Evolutionary conservation across 2,113 vertebrate genomes (phyloP).

Genomic region (Alligator mississippiensis): DNA sequence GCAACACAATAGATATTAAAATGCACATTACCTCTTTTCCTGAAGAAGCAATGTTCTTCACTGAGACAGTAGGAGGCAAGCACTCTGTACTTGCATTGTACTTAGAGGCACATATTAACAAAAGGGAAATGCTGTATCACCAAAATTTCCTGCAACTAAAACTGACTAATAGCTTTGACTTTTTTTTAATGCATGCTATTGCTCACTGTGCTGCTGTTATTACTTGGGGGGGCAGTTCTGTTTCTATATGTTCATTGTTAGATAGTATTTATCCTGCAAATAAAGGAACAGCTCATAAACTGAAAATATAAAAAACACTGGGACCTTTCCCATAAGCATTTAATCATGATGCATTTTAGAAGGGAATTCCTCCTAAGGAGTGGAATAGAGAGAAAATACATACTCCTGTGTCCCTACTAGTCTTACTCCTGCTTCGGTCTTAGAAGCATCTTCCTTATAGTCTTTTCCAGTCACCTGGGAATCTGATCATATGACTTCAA

Average conservation of each 20-base stretch:
- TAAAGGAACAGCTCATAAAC: not conserved
- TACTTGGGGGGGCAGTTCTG: not conserved
- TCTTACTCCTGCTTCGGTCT: conserved; percentile 11
- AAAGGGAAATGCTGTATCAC: conserved; percentile 25
- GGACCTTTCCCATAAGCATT: not conserved
- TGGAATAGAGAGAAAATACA: not conserved
- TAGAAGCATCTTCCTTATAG: not conserved
- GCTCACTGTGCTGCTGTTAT: conserved; percentile 8
- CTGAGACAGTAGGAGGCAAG: conserved; percentile 18
- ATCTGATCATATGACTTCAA: not conserved
- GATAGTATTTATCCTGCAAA: conserved; percentile 13
- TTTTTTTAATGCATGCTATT: not conserved
- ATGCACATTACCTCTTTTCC: conserved; percentile 31
- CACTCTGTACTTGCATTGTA: not conserved
- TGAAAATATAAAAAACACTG: not conserved
- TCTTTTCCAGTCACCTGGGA: too few species aligned
- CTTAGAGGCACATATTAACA: conserved; percentile 25
- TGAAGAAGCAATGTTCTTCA: conserved; percentile 52
- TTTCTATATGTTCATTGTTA: not conserved
- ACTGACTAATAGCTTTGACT: conserved; percentile 36
- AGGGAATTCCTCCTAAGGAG: not conserved
- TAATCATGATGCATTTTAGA: conserved; percentile 11
- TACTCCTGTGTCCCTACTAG: not conserved
- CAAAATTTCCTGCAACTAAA: conserved; percentile 42
- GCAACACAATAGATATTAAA: conserved; percentile 51